phyloP scores from a whole-genome alignment of 2,888 invertebrate species.

The Agrochola litura region DNA sequence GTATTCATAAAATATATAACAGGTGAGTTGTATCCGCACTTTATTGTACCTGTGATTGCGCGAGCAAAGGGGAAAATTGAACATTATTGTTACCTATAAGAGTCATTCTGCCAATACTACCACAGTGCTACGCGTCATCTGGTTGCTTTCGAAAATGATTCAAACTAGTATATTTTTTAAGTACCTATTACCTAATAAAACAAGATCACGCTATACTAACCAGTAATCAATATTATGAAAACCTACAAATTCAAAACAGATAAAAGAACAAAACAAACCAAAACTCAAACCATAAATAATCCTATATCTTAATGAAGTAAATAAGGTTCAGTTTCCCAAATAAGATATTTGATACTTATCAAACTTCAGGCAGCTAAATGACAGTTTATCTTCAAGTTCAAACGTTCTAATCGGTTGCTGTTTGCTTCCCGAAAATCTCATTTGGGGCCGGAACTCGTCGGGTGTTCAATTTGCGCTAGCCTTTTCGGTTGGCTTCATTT shows the following conservation, averaged over 20 bases:
- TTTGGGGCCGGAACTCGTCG: conserved; percentile 75
- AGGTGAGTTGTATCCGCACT: not conserved
- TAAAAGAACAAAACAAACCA: conserved; percentile 8
- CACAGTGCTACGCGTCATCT: not conserved
- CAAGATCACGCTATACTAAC: not conserved
- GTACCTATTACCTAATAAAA: not conserved
- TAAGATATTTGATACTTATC: conserved; percentile 45
- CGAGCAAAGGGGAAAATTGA: not conserved
- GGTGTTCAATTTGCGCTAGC: conserved; percentile 71
- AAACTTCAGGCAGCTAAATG: conserved; percentile 33
- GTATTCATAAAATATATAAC: conserved; percentile 13
- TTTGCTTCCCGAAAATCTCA: conserved; percentile 74
- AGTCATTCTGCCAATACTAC: not conserved
- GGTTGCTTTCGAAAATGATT: not conserved
- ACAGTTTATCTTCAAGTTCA: conserved; percentile 58
- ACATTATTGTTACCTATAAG: not conserved
- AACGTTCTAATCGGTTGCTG: conserved; percentile 62
- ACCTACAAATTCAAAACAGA: conserved; percentile 13
- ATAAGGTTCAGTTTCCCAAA: conserved; percentile 27
- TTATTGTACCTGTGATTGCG: not conserved
- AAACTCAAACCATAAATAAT: conserved; percentile 27
- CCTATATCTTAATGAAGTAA: conserved; percentile 8
- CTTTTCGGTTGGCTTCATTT: conserved; percentile 71
- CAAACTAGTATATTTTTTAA: not conserved
- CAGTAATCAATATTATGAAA: conserved; percentile 20